A percentile compares a stretch with the other conserved stretches of the same genome.
These are phyloP conservation scores for Drosophila aldrichi DNA, from an alignment of 2,888 invertebrate species.

Conservation along the genomic window DNA sequence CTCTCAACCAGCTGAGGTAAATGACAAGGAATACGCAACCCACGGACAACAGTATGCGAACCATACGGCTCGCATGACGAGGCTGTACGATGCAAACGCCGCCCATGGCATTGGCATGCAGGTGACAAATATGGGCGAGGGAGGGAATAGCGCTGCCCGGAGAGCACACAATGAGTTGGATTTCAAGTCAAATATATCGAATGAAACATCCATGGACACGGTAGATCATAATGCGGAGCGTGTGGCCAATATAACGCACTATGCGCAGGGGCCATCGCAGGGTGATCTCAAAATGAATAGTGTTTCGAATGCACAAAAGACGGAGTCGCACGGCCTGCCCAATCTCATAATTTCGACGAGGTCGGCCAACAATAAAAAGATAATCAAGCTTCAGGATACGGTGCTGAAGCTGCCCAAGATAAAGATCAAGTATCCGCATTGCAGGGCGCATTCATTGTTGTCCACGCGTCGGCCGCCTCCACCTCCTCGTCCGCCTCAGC, in stretches of 20 bases:
- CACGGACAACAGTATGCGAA: no score
- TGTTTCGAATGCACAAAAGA: background rate
- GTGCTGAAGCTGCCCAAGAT: conserved; percentile 4
- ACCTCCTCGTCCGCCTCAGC: background rate
- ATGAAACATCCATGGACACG: conserved; percentile 27
- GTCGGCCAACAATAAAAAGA: conserved; percentile 5
- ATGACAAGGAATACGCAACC: no score
- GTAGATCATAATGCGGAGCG: conserved; percentile 12
- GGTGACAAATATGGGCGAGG: background rate
- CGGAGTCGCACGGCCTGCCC: background rate
- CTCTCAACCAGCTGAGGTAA: background rate
- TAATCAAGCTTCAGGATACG: conserved; percentile 12
- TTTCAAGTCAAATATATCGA: background rate
- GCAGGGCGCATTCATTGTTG: conserved; percentile 1
- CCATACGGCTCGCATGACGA: background rate
- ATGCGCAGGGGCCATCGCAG: background rate
- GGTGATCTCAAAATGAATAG: background rate
- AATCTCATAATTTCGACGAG: background rate
- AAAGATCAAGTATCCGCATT: background rate
- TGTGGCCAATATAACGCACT: background rate
- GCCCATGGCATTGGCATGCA: background rate
- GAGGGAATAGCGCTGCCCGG: background rate
- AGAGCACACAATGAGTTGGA: background rate
- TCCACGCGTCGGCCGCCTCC: conserved; percentile 22
- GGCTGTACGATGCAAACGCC: background rate